A percentile compares a stretch with the other conserved stretches of the same genome.
phyloP scores from a whole-genome alignment of 2,888 invertebrate species.

The Ctena decussata region DNA sequence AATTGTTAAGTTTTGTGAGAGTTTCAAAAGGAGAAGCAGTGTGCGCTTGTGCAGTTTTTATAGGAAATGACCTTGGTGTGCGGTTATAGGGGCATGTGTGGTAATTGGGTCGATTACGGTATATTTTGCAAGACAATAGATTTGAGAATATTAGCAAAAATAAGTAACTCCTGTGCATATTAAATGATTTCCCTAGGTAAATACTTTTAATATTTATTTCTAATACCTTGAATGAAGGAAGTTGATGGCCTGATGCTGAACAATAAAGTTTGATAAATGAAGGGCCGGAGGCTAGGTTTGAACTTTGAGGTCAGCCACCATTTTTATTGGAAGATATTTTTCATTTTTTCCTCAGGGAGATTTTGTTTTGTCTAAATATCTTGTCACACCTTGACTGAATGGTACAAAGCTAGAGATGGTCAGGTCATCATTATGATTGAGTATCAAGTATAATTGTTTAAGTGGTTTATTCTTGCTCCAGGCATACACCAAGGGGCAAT shows the following conservation, averaged over 20 bases:
- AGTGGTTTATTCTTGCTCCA: neutral
- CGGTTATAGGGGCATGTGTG: too few relatives aligned
- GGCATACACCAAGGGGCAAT: neutral
- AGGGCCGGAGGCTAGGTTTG: neutral
- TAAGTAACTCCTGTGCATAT: too few relatives aligned
- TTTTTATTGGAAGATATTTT: neutral
- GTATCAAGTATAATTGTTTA: neutral
- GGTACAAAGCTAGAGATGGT: constrained; percentile 1
- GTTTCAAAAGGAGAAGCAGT: too few relatives aligned
- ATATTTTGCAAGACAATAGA: too few relatives aligned
- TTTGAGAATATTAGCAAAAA: too few relatives aligned
- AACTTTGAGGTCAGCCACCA: neutral
- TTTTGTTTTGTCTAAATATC: neutral
- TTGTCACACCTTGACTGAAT: constrained; percentile 5
- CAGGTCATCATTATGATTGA: neutral
- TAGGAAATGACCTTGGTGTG: too few relatives aligned
- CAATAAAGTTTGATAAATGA: neutral
- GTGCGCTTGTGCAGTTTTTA: too few relatives aligned
- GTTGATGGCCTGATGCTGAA: constrained; percentile 1
- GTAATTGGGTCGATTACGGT: too few relatives aligned
- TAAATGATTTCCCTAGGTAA: too few relatives aligned
- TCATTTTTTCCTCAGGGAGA: neutral
- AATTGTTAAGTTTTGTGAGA: too few relatives aligned
- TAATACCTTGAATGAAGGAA: too few relatives aligned
- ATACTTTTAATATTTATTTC: too few relatives aligned